These are phyloP conservation scores for Porites rus DNA, from an alignment of 92 coral and sea anemone genomes.

Conservation along the genomic window DNA sequence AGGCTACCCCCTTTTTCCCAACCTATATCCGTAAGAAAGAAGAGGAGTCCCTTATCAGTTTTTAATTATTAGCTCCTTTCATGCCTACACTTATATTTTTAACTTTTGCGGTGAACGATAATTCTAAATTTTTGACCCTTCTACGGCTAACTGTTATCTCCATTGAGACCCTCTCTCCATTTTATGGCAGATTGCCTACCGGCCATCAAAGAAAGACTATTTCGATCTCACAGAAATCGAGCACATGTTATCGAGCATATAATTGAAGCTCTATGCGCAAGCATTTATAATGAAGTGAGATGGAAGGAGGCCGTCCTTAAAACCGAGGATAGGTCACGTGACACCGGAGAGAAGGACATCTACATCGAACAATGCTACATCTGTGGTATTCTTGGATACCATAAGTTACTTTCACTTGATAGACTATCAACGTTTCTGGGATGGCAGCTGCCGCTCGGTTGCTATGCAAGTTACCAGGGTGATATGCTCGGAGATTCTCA, in stretches of 20 bases:
- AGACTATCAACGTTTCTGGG: constrained; percentile 16
- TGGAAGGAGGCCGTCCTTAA: background rate
- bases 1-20: no score
- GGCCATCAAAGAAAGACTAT: background rate
- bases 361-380: constrained; percentile 31
- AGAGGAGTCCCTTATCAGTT: no score
- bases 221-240: background rate
- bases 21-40: no score
- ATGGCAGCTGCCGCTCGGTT: constrained; percentile 34
- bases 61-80: no score
- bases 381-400: constrained; percentile 34
- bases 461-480: background rate
- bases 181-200: background rate
- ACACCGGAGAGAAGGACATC: constrained; percentile 6
- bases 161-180: background rate
- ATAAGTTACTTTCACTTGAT: constrained; percentile 22
- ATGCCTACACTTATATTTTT: no score
- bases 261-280: constrained; percentile 22
- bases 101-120: no score
- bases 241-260: background rate
- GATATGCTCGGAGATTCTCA: background rate
- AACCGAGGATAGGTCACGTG: background rate
- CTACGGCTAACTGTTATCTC: no score
- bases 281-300: constrained; percentile 1
- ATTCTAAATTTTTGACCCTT: no score